Conservation (phyloP, 2,113 vertebrate species). For the Chionomys nivalis region DNA sequence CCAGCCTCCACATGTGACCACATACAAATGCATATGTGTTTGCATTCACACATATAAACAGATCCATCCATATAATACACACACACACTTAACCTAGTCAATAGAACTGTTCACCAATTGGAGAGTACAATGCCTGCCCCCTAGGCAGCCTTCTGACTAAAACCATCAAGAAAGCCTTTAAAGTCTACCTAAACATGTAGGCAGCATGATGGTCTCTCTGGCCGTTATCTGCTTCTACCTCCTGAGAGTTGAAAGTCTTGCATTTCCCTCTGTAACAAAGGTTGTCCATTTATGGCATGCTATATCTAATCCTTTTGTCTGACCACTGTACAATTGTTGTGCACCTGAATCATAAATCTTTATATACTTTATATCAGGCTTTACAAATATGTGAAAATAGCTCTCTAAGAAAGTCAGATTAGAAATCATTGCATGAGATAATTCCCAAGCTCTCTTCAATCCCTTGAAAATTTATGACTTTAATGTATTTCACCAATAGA, state of each 20-base stretch:
- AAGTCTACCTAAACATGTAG: neutral
- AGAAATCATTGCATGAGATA: constrained; percentile 7
- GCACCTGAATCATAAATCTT: neutral
- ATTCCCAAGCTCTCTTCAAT: neutral
- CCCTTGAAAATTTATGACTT: constrained; percentile 59
- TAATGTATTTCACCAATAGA: constrained; percentile 65
- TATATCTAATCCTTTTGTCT: neutral
- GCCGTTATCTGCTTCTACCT: neutral
- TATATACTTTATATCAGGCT: neutral
- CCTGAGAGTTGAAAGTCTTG: neutral
- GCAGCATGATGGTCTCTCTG: neutral
- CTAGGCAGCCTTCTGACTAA: neutral
- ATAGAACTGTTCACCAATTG: neutral
- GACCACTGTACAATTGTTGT: neutral
- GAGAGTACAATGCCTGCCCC: neutral
- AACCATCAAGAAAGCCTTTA: neutral
- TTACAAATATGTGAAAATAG: constrained; percentile 54
- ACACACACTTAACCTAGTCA: neutral
- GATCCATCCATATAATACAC: no score
- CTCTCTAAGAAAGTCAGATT: neutral
- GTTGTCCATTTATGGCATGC: neutral
- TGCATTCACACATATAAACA: neutral
- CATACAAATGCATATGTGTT: neutral
- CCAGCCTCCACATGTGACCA: no score
- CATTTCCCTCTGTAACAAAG: neutral